These are phyloP conservation scores for Heliconius melpomene DNA, from an alignment of 1,140 invertebrate species.

Conservation along the genomic window DNA sequence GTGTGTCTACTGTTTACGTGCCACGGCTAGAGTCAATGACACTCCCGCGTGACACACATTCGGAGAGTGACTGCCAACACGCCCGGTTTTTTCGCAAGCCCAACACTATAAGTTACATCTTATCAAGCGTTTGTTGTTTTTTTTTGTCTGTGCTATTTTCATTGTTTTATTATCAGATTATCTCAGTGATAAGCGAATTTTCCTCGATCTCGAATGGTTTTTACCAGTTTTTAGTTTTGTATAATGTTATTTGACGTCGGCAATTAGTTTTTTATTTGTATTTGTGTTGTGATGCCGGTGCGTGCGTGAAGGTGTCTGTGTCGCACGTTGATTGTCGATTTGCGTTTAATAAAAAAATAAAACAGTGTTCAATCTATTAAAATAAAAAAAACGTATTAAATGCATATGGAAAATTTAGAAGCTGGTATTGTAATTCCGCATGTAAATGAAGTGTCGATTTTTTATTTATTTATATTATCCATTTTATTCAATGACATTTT, in stretches of 20 bases:
- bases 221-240: background rate
- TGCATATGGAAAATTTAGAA: too few relatives aligned
- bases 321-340: background rate
- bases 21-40: constrained; percentile 67
- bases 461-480: background rate
- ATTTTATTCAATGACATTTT: constrained; percentile 11
- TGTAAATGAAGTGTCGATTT: background rate
- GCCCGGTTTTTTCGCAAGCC: constrained; percentile 54
- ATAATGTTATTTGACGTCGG: background rate
- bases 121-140: constrained; percentile 42
- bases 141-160: constrained; percentile 5
- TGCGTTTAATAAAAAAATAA: background rate
- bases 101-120: constrained; percentile 47
- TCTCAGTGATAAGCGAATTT: constrained; percentile 38
- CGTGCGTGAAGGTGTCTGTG: background rate
- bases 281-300: constrained; percentile 1
- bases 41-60: constrained; percentile 73
- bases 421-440: too few relatives aligned
- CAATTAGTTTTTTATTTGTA: background rate
- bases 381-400: too few relatives aligned
- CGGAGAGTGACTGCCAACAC: constrained; percentile 61
- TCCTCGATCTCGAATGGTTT: constrained; percentile 14
- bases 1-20: constrained; percentile 70
- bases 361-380: background rate
- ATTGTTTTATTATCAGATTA: constrained; percentile 29